phyloP scores from a whole-genome alignment of 2,888 invertebrate species.

The Antheraea yamamai region DNA sequence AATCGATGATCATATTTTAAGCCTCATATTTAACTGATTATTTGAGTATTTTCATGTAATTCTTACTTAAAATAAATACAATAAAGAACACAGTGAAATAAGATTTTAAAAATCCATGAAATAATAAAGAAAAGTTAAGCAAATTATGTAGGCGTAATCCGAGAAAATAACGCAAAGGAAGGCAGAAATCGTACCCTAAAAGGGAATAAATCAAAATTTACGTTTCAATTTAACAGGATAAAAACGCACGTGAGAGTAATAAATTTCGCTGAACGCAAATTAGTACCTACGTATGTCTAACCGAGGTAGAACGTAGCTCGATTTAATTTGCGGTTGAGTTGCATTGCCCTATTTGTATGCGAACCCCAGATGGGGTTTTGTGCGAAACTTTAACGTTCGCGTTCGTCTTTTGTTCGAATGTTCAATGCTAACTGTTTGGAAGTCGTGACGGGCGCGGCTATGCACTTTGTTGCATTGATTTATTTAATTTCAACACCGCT shows the following conservation, averaged over 20 bases:
- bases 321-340: constrained; percentile 61
- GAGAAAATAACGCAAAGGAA: constrained; percentile 15
- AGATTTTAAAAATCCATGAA: background rate
- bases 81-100: background rate
- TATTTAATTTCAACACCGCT: constrained; percentile 47
- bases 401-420: constrained; percentile 55
- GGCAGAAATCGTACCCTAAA: constrained; percentile 24
- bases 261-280: constrained; percentile 60
- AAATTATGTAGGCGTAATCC: background rate
- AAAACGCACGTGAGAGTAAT: constrained; percentile 55
- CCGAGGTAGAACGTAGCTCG: constrained; percentile 46
- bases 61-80: background rate
- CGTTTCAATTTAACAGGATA: constrained; percentile 50
- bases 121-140: background rate
- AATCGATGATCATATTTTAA: no score
- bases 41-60: background rate
- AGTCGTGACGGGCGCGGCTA: constrained; percentile 38
- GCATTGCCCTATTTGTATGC: constrained; percentile 62
- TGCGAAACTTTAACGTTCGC: constrained; percentile 46
- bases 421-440: constrained; percentile 45
- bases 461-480: constrained; percentile 39
- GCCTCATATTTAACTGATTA: background rate
- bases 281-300: constrained; percentile 62
- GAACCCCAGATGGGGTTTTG: constrained; percentile 48
- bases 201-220: constrained; percentile 44